Evolutionary conservation across 2,113 vertebrate species (phyloP).

Genomic region (Sander lucioperca): DNA sequence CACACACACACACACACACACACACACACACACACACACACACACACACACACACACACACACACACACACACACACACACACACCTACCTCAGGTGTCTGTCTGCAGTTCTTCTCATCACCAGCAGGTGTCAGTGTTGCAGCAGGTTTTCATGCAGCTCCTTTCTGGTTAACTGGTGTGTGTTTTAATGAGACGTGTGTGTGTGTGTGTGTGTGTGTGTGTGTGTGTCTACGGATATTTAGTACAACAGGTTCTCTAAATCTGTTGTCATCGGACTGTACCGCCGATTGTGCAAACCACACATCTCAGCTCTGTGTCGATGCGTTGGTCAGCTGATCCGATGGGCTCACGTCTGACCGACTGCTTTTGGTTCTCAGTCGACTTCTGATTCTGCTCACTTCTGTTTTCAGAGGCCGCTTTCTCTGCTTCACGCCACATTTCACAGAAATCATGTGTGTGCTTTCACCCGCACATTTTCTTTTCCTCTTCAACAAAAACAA

Average conservation of each 20-base stretch:
- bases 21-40: conserved; percentile 7
- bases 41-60: background rate
- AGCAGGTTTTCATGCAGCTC: background rate
- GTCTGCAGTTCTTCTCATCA: conserved; percentile 13
- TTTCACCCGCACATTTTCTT: background rate
- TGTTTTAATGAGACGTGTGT: no score
- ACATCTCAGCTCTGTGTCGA: no score
- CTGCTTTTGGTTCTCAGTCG: background rate
- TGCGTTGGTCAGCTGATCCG: no score
- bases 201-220: no score
- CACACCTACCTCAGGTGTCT: background rate
- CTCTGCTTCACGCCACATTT: background rate
- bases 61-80: no score
- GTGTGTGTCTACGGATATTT: no score
- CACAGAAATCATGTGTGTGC: conserved; percentile 14
- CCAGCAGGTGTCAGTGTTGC: conserved; percentile 50
- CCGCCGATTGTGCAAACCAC: no score
- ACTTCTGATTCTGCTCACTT: conserved; percentile 31
- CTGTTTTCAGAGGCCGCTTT: conserved; percentile 11
- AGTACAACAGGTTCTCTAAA: no score
- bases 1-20: conserved; percentile 10
- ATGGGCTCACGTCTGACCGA: no score
- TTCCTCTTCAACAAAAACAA: no score
- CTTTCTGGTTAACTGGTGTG: no score
- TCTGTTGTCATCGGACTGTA: no score